Base-by-base conservation (phyloP, 1,140 invertebrate species). In the Hycleus phaleratus region DNA sequence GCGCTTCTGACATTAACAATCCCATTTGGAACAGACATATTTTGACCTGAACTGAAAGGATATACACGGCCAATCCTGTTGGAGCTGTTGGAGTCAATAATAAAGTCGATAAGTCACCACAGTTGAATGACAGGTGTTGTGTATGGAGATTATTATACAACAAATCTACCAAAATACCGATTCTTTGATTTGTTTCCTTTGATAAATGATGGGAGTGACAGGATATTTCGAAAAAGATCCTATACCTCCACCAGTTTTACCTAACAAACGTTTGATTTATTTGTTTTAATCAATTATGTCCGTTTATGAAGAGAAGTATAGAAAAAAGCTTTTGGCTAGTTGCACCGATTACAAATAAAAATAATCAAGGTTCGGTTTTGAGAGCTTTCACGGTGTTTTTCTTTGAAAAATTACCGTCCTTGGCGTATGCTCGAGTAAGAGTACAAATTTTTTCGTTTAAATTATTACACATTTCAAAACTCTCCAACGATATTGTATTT, bases 61-160 rank as follows among this genome's bases (percentile, higher is more conserved):
- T 18, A 18, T 7, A 7, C 32, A 32, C 32, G 11, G 25, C 25
- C 46, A 48, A 39, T 45, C 38, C 53, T 42, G 53, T 45, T 56
- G 45, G 32, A 32, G 32, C 32, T 32, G 32, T 7, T 45, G n/a
- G 26, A 56, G 11, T 56, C 53, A 56, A 56, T 56, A 56, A 56
- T 47, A 46, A 46, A 48, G 11, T 48, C 53, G 24, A 46, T 56
- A 56, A 56, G 53, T 56, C 53, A 56, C 46, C 46, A 39, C 39
- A 47, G 45, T 45, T 47, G 46, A 56, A 42, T 56, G 59, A 58
- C 60, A 61, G 56, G 56, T 61, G 56, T 56, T 60, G 46, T 58
- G 47, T 49, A 61, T 54, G 53, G 40, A 7, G 51, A 54, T 54
- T 59, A 61, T 61, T 49, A 59, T 50, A 48, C 47, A 61, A 61